These are phyloP conservation scores for Dolichoris vasculosae DNA, from an alignment of 1,140 invertebrate genomes.

Conservation along the genomic window DNA sequence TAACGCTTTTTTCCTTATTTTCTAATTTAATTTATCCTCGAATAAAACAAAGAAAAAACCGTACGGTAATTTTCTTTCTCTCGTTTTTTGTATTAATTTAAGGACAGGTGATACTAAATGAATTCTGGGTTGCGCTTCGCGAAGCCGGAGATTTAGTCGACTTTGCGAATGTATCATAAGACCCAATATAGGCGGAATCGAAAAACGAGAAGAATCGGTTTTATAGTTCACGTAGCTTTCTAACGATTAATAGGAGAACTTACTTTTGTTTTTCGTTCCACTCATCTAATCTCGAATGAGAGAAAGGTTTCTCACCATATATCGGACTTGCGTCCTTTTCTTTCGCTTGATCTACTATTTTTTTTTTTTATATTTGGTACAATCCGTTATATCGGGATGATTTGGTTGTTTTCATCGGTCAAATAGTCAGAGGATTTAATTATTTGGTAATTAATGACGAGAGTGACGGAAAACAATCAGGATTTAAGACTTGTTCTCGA, in stretches of 20 bases:
- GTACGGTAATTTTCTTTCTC: not conserved
- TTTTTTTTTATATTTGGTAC: not conserved
- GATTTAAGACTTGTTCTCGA: not conserved
- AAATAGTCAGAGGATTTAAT: not conserved
- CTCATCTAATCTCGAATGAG: not conserved
- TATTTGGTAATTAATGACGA: not conserved
- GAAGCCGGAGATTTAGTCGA: not conserved
- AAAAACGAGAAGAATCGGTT: not conserved
- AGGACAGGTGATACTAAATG: not conserved
- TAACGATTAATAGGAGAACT: constrained; percentile 11
- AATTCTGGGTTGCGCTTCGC: not conserved
- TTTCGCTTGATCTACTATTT: too few species aligned
- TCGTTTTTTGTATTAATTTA: not conserved
- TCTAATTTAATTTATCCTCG: not conserved
- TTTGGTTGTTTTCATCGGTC: not conserved
- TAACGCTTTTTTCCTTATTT: not conserved
- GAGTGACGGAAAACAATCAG: not conserved
- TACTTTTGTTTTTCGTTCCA: not conserved
- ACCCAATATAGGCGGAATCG: not conserved
- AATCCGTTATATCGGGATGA: not conserved
- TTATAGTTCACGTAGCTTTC: not conserved
- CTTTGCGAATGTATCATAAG: not conserved
- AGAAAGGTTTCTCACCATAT: constrained; percentile 10
- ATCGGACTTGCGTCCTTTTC: not conserved
- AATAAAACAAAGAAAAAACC: not conserved